Evolutionary conservation across 2,888 invertebrate species (phyloP), one percentile per base, ranked within the genome.

Genomic region (Eupeodes latifasciatus): DNA sequence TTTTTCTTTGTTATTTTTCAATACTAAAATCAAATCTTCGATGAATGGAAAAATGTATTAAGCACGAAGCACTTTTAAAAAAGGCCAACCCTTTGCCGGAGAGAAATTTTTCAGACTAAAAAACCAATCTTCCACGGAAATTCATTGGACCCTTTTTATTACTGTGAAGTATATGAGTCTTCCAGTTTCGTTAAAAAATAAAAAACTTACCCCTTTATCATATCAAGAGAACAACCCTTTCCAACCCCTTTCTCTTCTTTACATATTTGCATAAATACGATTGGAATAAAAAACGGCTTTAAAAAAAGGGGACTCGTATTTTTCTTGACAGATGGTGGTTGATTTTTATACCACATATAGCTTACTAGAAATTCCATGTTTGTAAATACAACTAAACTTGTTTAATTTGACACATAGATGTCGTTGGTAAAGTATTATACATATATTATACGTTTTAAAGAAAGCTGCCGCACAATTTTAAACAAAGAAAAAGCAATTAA

Each of bases 141-240:
- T 4, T 11, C 47, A 1, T 69, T 6, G 51, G 80, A 69, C 75
- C 74, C 57, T 85, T 57, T 59, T 47, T 53, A 40, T 11, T 44
- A 1, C 16, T 9, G 10, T 16, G 40, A 10, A 7, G 0, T n/a
- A 4, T n/a, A 4, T 14, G 3, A 40, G 1, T 53, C 0, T 78
- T 85, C 78, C 66, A 81, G 81, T 77, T 88, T 88, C 88, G 88
- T 88, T 88, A 85, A 88, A 85, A 88, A 88, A 88, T 11, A 12
- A 27, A 27, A 19, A 27, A 27, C 27, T 27, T 75, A 85, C 84
- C 88, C 88, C 81, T 85, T 59, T 16, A 7, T 12, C 34, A 9
- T 47, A 34, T 59, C 10, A 1, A 74, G 27, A 49, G 47, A 81
- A 74, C 69, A 88, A 88, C 81, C 85, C 88, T 88, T 88, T 88